Percentiles rank a stretch among this genome's conserved stretches.
phyloP scores from a whole-genome alignment of 2,113 vertebrate genomes.

The Brienomyrus brachyistius region DNA sequence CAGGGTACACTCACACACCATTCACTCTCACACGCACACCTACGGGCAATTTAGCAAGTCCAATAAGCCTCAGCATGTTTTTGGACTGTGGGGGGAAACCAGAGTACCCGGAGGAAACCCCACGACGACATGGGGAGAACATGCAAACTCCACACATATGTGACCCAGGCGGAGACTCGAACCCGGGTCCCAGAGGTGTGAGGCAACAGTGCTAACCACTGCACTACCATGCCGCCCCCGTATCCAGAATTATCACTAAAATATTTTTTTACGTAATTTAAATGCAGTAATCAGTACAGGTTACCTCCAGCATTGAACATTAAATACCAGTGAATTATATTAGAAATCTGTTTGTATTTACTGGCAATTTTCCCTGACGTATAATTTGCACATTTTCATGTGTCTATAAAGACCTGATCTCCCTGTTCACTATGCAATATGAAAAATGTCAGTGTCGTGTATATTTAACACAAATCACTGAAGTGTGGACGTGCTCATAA shows the following conservation, averaged over 20 bases:
- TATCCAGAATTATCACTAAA: background rate
- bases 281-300: background rate
- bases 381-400: background rate
- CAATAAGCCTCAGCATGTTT: no score
- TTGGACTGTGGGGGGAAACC: no score
- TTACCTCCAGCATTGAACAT: background rate
- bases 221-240: no score
- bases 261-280: background rate
- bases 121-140: no score
- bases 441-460: background rate
- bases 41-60: no score
- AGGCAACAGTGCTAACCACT: no score
- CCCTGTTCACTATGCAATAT: background rate
- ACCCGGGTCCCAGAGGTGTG: no score
- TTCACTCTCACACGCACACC: no score
- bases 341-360: background rate
- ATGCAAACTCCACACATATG: no score
- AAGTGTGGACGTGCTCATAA: background rate
- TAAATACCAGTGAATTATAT: background rate
- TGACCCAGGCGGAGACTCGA: no score
- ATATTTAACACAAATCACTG: background rate
- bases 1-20: no score
- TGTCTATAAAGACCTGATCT: background rate
- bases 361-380: background rate
- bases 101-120: no score